Evolutionary conservation across 2,113 vertebrate species (phyloP), one percentile per base, ranked within the genome.

Genomic region (Tragelaphus strepsiceros): DNA sequence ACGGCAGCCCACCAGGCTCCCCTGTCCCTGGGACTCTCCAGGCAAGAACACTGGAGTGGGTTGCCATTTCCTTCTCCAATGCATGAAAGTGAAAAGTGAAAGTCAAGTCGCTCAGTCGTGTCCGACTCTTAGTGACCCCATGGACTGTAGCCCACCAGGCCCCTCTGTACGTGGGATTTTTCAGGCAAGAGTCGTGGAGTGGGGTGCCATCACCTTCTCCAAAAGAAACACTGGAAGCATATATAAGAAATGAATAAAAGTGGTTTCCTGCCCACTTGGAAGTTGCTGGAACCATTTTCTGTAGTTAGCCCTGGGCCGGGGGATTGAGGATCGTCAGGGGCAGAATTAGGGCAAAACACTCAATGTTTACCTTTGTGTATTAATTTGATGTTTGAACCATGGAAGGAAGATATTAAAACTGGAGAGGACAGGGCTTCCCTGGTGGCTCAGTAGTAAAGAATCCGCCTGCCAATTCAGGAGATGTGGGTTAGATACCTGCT

Each of bases 381-480:
- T 46, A 24, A 13, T 7, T 1, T 43, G 59, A 32, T 3, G 49
- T 58, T 5, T 21, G 35, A n/a, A 43, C 16, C 15, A 10, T 0
- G 2, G 12, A 16, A 59, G 32, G 2, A 43, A 77, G 71, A 12
- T 0, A 19, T n/a, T 39, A 67, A 15, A 22, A 2, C 24, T 0
- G 32, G 9, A 64, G 46, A 74, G 56, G 21, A 28, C 2, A 22
- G 71, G 71, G 39, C 71, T 43, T 43, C 22, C 39, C 39, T 77
- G 22, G 22, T 26, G 71, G 22, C 71, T 77, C 71, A 43, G 71
- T 77, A 13, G 39, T 43, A 77, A 77, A 77, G 39, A 43, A 77
- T 14, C 39, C 1, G 6, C 22, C 71, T 26, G 22, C 39, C 39
- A 77, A 14, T 43, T 21, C 71, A 77, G 71, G 12, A 77, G 71